Conservation (phyloP, 2,888 invertebrate genomes). For the Pandemis corylana region DNA sequence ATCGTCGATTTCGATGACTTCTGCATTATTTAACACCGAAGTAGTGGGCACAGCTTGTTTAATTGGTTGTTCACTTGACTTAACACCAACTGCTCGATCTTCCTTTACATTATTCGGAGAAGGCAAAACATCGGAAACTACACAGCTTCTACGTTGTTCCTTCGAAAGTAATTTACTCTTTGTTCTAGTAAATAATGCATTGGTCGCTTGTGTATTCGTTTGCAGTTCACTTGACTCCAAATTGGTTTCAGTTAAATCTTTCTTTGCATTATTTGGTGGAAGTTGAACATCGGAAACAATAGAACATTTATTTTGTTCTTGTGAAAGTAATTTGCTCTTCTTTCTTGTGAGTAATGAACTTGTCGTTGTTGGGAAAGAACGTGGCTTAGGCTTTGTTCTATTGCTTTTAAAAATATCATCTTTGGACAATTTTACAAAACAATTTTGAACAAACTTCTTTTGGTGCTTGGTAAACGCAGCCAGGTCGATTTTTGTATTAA, state of each 20-base stretch:
- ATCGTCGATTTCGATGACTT: conserved; percentile 65
- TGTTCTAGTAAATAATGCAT: conserved; percentile 9
- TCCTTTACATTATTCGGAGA: neutral
- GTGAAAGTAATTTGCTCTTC: conserved; percentile 15
- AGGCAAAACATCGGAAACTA: neutral
- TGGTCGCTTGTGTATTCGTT: neutral
- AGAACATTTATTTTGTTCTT: neutral
- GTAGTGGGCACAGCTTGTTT: neutral
- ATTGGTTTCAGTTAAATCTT: neutral
- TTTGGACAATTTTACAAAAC: conserved; percentile 57
- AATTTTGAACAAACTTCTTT: conserved; percentile 60
- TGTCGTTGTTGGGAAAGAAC: neutral
- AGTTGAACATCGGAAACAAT: neutral
- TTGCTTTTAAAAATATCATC: conserved; percentile 43
- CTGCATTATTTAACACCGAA: conserved; percentile 31
- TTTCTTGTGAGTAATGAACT: conserved; percentile 17
- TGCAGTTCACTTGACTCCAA: neutral
- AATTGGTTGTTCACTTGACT: neutral
- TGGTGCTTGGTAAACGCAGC: conserved; percentile 60
- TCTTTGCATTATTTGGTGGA: neutral
- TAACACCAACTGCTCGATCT: neutral
- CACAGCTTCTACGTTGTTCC: neutral
- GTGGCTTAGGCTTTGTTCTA: conserved; percentile 30
- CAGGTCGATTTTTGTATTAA: conserved; percentile 53
- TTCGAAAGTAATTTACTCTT: conserved; percentile 17